Evolutionary conservation across 2,113 vertebrate species (phyloP).

Genomic region (Ranitomeya imitator): DNA sequence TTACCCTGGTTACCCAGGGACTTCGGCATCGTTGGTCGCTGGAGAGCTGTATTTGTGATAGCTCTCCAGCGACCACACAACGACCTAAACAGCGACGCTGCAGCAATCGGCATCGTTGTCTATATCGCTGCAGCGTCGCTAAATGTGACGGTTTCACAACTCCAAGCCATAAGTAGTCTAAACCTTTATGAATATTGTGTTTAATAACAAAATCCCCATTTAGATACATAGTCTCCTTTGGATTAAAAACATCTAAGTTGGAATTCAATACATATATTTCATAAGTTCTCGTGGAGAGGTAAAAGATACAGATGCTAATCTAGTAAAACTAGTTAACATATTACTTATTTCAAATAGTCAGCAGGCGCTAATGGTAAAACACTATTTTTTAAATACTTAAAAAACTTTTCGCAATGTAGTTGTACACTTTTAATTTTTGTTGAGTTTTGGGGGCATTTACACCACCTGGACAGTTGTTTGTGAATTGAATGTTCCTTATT

Average conservation of each 20-base stretch:
- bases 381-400: not conserved
- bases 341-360: too few species aligned
- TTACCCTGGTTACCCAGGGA: too few species aligned
- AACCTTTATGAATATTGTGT: not conserved
- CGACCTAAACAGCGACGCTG: too few species aligned
- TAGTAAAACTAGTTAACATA: not conserved
- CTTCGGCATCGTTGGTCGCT: too few species aligned
- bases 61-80: too few species aligned
- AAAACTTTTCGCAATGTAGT: not conserved
- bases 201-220: not conserved
- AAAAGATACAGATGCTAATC: not conserved
- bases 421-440: not conserved
- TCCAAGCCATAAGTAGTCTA: not conserved
- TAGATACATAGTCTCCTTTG: not conserved
- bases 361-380: not conserved
- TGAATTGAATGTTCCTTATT: too few species aligned
- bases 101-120: too few species aligned
- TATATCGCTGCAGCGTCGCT: too few species aligned
- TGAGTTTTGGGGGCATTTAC: not conserved
- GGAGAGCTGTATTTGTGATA: too few species aligned
- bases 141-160: too few species aligned
- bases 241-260: not conserved
- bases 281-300: not conserved
- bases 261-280: not conserved
- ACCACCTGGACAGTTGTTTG: too few species aligned